Evolutionary conservation across 2,113 vertebrate species (phyloP), one percentile per base, ranked within the genome.

Genomic region (Bufo bufo): DNA sequence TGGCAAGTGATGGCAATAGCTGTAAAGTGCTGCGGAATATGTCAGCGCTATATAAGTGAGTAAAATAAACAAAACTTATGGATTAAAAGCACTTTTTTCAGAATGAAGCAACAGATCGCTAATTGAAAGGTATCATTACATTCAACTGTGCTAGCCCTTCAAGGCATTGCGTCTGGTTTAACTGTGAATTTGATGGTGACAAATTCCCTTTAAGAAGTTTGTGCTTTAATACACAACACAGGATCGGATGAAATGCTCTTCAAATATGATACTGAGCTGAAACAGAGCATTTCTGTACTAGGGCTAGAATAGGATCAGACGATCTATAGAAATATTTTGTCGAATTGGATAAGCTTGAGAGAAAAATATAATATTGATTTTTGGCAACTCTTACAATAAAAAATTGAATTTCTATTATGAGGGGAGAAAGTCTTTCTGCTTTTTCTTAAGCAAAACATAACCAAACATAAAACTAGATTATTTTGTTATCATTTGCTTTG

Each of bases 311-410:
- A 83, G 23, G 6, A 69, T 66, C 81, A 12, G 69, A 52, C 9
- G 4, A 33, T 69, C 20, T 83, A 49, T 6, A 69, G 33, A 13
- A 65, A 69, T 66, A 4, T 69, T 50, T 82, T 20, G 59, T 52
- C 81, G 23, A 69, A 63, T 49, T 69, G 47, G 61, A 65, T 83
- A 66, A 50, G 50, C 47, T 66, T 47, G 7, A 82, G 59, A 83
- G 47, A 47, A 50, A 83, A 83, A 49, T 50, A 49, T 66, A 83
- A 83, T 83, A 83, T 83, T 69, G 81, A 83, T 83, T 83, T 83
- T 83, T 83, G 4, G 14, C 81, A 50, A 66, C 61, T 47, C 17
- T 23, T 69, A 66, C 14, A 81, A 61, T 66, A 83, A 83, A 83
- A 45, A 81, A 81, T 61, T 81, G 58, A 58, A 81, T 61, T 63